Percentiles rank a stretch among this genome's conserved stretches.
These are phyloP conservation scores for Petrosia ficiformis DNA, from an alignment of 37 sponge, comb jelly and placozoan genomes.

Conservation along the genomic window DNA sequence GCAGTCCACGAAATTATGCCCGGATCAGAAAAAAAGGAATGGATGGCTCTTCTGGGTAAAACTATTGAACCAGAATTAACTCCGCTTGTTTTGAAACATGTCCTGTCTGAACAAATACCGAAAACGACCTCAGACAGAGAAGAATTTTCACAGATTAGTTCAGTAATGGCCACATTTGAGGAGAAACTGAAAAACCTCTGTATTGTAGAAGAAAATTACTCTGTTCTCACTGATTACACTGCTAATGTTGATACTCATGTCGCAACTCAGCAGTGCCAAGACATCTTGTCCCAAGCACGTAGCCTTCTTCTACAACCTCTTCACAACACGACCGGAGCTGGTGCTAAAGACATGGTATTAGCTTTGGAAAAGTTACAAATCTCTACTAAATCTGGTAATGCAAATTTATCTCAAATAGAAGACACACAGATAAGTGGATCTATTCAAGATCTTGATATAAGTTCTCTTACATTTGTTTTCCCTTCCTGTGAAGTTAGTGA, in stretches of 20 bases:
- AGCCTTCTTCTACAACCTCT: conserved; percentile 51
- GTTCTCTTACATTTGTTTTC: conserved; percentile 33
- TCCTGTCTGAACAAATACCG: conserved; percentile 32
- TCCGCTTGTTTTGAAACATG: conserved; percentile 28
- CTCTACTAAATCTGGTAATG: background rate
- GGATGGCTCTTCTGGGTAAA: conserved; percentile 27
- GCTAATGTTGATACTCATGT: conserved; percentile 51
- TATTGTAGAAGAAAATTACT: conserved; percentile 23
- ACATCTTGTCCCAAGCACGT: conserved; percentile 50
- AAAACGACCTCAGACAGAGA: conserved; percentile 20
- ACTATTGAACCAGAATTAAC: conserved; percentile 23
- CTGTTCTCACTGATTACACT: conserved; percentile 52
- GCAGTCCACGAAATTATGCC: conserved; percentile 14
- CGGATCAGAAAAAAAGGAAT: conserved; percentile 10
- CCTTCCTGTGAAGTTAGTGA: conserved; percentile 60
- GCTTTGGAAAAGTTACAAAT: conserved; percentile 3
- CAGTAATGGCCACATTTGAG: conserved; percentile 37
- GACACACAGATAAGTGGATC: too few species aligned
- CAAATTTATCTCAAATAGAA: background rate
- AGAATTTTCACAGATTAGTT: background rate
- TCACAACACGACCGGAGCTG: conserved; percentile 20
- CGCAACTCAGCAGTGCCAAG: conserved; percentile 42
- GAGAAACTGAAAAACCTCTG: conserved; percentile 3
- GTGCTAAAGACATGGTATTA: background rate
- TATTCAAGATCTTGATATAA: background rate